Base-by-base conservation (phyloP, 2,113 vertebrate species). In the Gasterosteus aculeatus region DNA sequence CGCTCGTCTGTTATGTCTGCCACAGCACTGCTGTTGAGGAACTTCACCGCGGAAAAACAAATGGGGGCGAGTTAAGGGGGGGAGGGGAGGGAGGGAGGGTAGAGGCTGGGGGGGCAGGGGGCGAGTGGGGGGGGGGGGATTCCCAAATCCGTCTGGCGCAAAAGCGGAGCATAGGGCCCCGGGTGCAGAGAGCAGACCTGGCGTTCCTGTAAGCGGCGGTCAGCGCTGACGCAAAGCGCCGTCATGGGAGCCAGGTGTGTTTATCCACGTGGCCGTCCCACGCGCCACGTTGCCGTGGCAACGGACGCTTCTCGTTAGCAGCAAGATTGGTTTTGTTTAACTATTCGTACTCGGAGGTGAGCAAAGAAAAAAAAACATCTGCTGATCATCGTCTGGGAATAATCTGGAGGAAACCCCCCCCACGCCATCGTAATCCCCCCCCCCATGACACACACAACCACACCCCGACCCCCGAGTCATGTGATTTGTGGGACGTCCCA, bases 1-100 rank as follows among this genome's bases (percentile, higher is more conserved):
- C 58, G 35, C 58, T 47, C 29, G 33, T 80, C 68, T 91, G 90
- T 92, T 92, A 80, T 91, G 90, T 92, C 91, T 92, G 60, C 26
- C 18, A 31, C 72, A 71, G 72, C 78, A 72, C 83, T 65, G 65
- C 51, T 44, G 69, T 54, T 84, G 84, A 87, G 63, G 79, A 82
- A 82, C 39, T 75, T 69, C 81, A 72, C 69, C 19, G 18, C 60
- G 46, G 74, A 33, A 38, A 87, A 86, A 85, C 73, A 64, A 81
- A 75, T 59, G 51, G 49, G 66, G 80, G 65, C 77, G 78, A 78
- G 69, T 85, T 54, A 80, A 41, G 7, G 51, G 26, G 31, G 22
- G 75, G 42, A 10, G 42, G 42, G 3, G 42, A 1, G 12, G 42
- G 42, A 12, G 4, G 76, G 74, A 22, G 51, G 5, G 22, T 53